These are phyloP conservation scores for Drosophila tripunctata DNA, from an alignment of 2,888 invertebrate species.

Conservation along the genomic window DNA sequence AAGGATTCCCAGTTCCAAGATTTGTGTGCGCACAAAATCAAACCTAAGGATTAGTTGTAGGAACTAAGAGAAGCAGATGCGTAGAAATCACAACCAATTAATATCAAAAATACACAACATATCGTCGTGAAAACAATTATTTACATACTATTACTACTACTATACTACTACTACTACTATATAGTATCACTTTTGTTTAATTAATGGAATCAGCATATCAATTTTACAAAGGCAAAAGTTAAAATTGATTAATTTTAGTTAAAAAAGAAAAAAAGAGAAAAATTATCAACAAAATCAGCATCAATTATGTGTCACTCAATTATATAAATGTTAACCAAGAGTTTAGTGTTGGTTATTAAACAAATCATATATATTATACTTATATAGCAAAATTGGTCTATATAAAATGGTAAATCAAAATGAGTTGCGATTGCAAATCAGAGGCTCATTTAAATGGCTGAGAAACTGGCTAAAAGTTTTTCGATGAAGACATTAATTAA, in stretches of 20 bases:
- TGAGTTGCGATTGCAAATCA: conserved; percentile 77
- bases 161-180: conserved; percentile 16
- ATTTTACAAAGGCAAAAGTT: conserved; percentile 76
- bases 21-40: conserved; percentile 47
- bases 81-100: conserved; percentile 69
- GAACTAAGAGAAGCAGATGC: conserved; percentile 25
- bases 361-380: conserved; percentile 45
- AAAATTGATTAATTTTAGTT: conserved; percentile 33
- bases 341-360: conserved; percentile 79
- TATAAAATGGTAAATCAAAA: conserved; percentile 64
- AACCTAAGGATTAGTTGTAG: conserved; percentile 56
- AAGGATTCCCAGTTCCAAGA: not conserved
- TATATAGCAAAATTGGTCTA: conserved; percentile 65
- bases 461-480: conserved; percentile 39
- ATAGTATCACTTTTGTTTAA: conserved; percentile 60
- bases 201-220: conserved; percentile 84
- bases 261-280: conserved; percentile 17
- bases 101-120: conserved; percentile 77
- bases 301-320: conserved; percentile 67
- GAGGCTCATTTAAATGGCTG: conserved; percentile 44
- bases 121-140: conserved; percentile 65
- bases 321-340: conserved; percentile 76
- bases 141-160: conserved; percentile 43
- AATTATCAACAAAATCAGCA: conserved; percentile 40
- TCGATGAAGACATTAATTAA: conserved; percentile 70